These are phyloP conservation scores for Autographa pulchrina DNA, from an alignment of 2,888 invertebrate genomes.

Conservation along the genomic window DNA sequence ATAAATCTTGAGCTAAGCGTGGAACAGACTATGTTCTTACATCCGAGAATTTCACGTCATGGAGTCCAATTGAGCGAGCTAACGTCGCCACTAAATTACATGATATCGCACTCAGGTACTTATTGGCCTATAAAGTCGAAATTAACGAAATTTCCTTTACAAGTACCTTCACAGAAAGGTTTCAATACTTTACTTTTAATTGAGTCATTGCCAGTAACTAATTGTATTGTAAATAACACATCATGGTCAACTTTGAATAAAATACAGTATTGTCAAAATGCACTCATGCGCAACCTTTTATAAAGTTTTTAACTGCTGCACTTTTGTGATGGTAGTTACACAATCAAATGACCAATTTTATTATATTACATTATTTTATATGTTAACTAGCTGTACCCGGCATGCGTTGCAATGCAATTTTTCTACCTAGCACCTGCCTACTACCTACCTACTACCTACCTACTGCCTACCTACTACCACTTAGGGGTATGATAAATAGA, in stretches of 20 bases:
- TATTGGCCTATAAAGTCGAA: slow-evolving; percentile 24
- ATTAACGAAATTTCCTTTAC: slow-evolving; percentile 29
- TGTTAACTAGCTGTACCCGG: too few relatives aligned
- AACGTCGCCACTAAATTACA: slow-evolving; percentile 52
- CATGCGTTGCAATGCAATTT: too few relatives aligned
- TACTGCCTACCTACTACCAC: too few relatives aligned
- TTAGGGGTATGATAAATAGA: too few relatives aligned
- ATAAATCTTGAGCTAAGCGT: slow-evolving; percentile 79
- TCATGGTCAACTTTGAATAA: too few relatives aligned
- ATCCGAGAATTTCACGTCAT: slow-evolving; percentile 63
- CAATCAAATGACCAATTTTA: not conserved
- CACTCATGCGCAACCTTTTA: not conserved
- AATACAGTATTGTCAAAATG: not conserved
- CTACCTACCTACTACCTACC: too few relatives aligned
- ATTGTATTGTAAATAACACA: too few relatives aligned
- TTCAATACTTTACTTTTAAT: not conserved
- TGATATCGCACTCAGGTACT: slow-evolving; percentile 46
- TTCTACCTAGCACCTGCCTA: too few relatives aligned
- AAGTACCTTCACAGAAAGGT: slow-evolving; percentile 13
- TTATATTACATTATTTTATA: too few relatives aligned
- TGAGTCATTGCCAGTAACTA: not conserved
- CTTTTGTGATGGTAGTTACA: not conserved
- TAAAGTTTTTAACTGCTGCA: not conserved
- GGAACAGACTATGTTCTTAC: slow-evolving; percentile 72
- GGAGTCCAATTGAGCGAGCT: slow-evolving; percentile 61